Conservation (phyloP, 1,140 invertebrate species). For the Listronotus bonariensis region DNA sequence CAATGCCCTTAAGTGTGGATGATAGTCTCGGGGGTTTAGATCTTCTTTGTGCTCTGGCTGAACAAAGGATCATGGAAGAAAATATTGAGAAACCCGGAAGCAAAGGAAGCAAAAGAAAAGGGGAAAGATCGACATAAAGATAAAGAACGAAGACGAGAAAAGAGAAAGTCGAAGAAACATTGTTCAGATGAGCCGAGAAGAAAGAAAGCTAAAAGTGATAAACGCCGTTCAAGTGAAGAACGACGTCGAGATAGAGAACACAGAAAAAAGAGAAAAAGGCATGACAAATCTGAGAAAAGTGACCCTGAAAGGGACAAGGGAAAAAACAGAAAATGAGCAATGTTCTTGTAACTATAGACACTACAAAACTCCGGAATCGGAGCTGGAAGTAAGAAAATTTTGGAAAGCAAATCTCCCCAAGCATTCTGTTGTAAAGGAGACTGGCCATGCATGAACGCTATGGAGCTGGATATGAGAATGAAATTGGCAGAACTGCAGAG, state of each 20-base stretch:
- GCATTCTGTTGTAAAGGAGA: conserved; percentile 54
- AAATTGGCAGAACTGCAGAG: conserved; percentile 78
- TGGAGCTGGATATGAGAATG: conserved; percentile 79
- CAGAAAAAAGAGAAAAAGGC: conserved; percentile 28
- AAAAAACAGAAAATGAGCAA: conserved; percentile 19
- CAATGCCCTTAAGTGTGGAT: conserved; percentile 38
- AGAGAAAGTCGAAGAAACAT: conserved; percentile 47
- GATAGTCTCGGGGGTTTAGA: conserved; percentile 73
- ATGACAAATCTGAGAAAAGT: conserved; percentile 22
- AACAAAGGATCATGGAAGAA: conserved; percentile 81
- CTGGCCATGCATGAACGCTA: conserved; percentile 69
- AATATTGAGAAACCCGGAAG: conserved; percentile 57
- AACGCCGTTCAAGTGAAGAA: conserved; percentile 28
- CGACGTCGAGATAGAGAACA: conserved; percentile 36
- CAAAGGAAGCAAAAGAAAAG: conserved; percentile 35
- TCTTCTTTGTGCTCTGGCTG: conserved; percentile 81
- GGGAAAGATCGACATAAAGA: conserved; percentile 39
- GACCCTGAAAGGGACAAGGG: conserved; percentile 19
- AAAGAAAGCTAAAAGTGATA: conserved; percentile 45
- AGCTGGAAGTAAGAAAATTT: conserved; percentile 58
- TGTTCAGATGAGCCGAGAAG: conserved; percentile 45
- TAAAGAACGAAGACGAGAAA: conserved; percentile 40
- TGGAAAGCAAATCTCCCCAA: conserved; percentile 52
- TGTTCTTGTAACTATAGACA: conserved; percentile 43
- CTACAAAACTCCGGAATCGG: conserved; percentile 57